A percentile compares a stretch with the other conserved stretches of the same genome.
phyloP scores from a whole-genome alignment of 2,113 vertebrate genomes.

The Trichechus manatus region DNA sequence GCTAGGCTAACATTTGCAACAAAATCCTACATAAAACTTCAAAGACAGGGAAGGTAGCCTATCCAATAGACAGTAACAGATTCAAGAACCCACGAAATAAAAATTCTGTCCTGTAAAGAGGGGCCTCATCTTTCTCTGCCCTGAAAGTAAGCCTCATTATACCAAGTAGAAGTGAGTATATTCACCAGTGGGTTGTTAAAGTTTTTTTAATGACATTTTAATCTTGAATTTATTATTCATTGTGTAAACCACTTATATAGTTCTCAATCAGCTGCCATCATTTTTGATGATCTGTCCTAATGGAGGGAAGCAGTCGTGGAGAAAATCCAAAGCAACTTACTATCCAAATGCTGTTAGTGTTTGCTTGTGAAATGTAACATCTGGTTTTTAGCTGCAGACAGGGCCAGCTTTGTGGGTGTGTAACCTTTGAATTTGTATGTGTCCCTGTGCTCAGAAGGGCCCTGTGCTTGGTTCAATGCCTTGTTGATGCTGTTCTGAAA shows the following conservation, averaged over 20 bases:
- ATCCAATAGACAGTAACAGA: neutral
- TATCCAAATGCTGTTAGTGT: constrained; percentile 5
- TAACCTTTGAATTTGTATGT: rapidly evolving
- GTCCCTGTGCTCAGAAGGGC: neutral
- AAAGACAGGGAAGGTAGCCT: neutral
- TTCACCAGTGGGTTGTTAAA: neutral
- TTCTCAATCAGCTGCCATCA: constrained; percentile 28
- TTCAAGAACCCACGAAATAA: neutral
- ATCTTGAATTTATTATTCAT: constrained; percentile 72
- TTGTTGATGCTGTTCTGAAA: neutral
- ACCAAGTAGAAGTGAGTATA: neutral
- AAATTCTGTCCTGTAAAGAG: neutral
- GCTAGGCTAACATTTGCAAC: neutral
- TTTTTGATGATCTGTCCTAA: constrained; percentile 50
- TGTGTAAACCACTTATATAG: constrained; percentile 46
- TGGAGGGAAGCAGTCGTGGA: constrained; percentile 7
- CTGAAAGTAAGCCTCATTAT: constrained; percentile 61
- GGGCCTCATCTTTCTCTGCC: neutral
- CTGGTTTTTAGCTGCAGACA: neutral
- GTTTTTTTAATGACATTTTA: constrained; percentile 73
- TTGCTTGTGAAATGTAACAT: constrained; percentile 37
- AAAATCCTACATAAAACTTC: neutral
- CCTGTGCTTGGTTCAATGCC: neutral
- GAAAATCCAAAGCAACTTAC: constrained; percentile 60
- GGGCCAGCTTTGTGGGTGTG: neutral